phyloP scores from a whole-genome alignment of 2,888 invertebrate genomes.

The Helleia helle region DNA sequence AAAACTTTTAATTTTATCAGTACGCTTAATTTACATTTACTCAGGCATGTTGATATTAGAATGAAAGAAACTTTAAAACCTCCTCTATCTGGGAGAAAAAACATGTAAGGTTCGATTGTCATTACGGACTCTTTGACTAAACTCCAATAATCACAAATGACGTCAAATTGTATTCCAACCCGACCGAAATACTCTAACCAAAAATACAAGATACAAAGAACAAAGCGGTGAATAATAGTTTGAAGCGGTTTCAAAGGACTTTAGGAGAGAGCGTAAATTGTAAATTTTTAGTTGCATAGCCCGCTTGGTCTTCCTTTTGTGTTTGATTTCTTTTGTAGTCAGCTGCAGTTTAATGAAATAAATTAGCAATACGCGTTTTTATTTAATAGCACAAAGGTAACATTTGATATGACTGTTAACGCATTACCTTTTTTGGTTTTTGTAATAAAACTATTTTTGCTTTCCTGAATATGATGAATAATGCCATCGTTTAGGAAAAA shows the following conservation, averaged over 20 bases:
- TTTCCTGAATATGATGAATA: background rate
- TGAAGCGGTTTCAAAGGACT: slow-evolving; percentile 21
- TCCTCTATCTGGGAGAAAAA: no score
- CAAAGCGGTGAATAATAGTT: slow-evolving; percentile 16
- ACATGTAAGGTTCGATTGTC: no score
- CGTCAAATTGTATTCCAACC: slow-evolving; percentile 11
- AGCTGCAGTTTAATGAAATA: slow-evolving; percentile 4
- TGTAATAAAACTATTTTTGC: no score
- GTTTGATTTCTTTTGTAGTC: slow-evolving; percentile 13
- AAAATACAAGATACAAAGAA: slow-evolving; percentile 13
- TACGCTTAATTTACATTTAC: no score
- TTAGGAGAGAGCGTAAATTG: slow-evolving; percentile 20
- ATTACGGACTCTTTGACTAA: no score
- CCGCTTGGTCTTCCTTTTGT: slow-evolving; percentile 7
- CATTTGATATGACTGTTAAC: background rate
- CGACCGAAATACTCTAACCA: slow-evolving; percentile 3
- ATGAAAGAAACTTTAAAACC: no score
- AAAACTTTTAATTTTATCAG: no score
- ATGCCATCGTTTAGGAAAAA: background rate
- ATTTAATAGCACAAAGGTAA: slow-evolving; percentile 6
- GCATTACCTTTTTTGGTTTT: no score
- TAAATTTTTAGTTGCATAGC: slow-evolving; percentile 12
- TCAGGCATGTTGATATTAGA: no score
- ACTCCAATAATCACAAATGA: background rate
- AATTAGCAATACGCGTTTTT: background rate